Evolutionary conservation across 2,797 vertebrate genomes (phyloP).

Genomic region (Crocidura indochinensis): DNA sequence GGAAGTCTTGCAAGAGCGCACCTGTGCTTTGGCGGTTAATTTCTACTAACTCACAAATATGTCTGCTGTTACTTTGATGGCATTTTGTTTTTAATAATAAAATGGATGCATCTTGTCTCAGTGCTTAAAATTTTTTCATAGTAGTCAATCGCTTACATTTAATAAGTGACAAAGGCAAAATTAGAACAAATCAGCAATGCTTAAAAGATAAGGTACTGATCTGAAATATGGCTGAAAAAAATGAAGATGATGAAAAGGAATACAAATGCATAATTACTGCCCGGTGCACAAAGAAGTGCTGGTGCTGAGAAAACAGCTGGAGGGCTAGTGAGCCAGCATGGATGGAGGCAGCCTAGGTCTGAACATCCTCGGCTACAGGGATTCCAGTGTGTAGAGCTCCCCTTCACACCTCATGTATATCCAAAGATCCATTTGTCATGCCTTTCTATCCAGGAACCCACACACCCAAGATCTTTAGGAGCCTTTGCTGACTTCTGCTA

Average conservation of each 20-base stretch:
- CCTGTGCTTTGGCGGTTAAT: not conserved
- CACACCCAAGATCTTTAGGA: too few species aligned
- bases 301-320: too few species aligned
- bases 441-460: too few species aligned
- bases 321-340: too few species aligned
- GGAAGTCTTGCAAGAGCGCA: not conserved
- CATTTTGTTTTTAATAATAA: conserved; percentile 47
- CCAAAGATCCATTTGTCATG: too few species aligned
- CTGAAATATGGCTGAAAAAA: conserved; percentile 8
- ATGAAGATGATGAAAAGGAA: not conserved
- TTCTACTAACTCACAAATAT: conserved; percentile 3
- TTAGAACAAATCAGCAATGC: not conserved
- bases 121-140: conserved; percentile 18
- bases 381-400: too few species aligned
- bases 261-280: not conserved
- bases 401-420: too few species aligned
- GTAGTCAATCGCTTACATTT: not conserved
- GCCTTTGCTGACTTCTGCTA: too few species aligned
- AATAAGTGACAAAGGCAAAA: not conserved
- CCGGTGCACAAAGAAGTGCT: not conserved
- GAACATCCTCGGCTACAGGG: too few species aligned
- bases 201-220: not conserved
- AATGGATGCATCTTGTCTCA: not conserved
- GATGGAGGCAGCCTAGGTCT: too few species aligned
- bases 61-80: conserved; percentile 20